Percentiles rank a stretch among this genome's conserved stretches.
Evolutionary conservation across 2,888 invertebrate genomes (phyloP).

Genomic region (Nomada flava): DNA sequence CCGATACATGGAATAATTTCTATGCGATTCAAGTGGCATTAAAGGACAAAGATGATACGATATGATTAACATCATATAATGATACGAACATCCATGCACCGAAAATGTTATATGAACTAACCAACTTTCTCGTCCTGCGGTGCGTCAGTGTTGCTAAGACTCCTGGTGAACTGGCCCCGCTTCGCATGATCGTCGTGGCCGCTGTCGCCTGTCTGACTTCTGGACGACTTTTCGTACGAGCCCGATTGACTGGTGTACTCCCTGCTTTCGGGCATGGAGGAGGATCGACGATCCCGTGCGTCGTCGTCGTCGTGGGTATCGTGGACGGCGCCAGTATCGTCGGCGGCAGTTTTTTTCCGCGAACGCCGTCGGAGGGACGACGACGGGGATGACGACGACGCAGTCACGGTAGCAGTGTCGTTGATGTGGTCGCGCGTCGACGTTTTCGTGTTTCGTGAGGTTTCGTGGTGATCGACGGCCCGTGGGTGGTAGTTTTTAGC

Average conservation of each 20-base stretch:
- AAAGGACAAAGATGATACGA: neutral
- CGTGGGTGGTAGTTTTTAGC: conserved; percentile 83
- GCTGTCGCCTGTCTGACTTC: conserved; percentile 75
- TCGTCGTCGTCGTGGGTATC: conserved; percentile 66
- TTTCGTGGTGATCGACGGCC: conserved; percentile 79
- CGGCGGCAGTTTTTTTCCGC: conserved; percentile 67
- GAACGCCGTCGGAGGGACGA: conserved; percentile 66
- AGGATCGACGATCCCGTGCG: conserved; percentile 80
- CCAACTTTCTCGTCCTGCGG: conserved; percentile 94
- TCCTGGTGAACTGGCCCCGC: conserved; percentile 89
- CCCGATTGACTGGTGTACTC: conserved; percentile 82
- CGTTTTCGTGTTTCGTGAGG: conserved; percentile 73
- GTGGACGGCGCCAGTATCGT: conserved; percentile 44
- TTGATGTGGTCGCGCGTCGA: conserved; percentile 65
- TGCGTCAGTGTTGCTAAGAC: conserved; percentile 92
- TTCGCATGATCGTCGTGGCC: conserved; percentile 85
- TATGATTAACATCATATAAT: neutral
- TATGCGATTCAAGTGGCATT: too few relatives aligned
- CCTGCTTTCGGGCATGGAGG: conserved; percentile 83
- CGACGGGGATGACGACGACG: conserved; percentile 71
- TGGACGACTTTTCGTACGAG: conserved; percentile 81
- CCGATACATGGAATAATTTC: too few relatives aligned
- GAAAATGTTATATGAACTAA: conserved; percentile 79
- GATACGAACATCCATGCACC: neutral
- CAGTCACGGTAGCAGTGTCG: conserved; percentile 49